Evolutionary conservation across 2,888 invertebrate species (phyloP), one percentile per base, ranked within the genome.

Genomic region (Clunio marinus): DNA sequence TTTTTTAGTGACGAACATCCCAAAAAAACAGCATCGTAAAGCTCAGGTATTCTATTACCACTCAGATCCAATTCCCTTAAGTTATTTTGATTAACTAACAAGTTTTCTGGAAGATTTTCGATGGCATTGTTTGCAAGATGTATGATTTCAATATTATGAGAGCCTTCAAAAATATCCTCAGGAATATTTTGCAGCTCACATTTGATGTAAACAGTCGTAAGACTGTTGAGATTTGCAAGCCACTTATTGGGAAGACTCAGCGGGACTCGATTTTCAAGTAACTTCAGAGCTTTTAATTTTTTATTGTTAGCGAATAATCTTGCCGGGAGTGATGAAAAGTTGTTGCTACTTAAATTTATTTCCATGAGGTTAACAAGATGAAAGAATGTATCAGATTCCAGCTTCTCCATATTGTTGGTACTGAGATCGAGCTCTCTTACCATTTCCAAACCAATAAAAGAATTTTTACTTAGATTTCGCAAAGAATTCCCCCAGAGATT

Each of bases 401-500:
- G 77, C 69, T 81, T 80, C 69, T 82, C 81, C 71, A 91, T 80
- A 62, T 82, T 81, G 75, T 89, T 91, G 13, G 82, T 79, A 72
- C 86, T 85, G 68, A 93, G 76, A 77, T 89, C 88, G 70, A 93
- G 80, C 71, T 83, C 83, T 72, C 82, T 80, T 2, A 92, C 78
- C 0, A 84, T 83, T 28, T 81, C 78, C 1, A 87, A 81, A 58
- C 86, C 84, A 28, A 83, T 82, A 74, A 90, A 88, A 70, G 84
- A 81, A 69, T 83, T 81, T 70, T 83, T 80, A 15, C 84, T 81
- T 41, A 90, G 80, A 76, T 84, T 83, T 24, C 80, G 82, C 68
- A 91, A 78, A 72, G 83, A 82, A 75, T 89, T 91, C 72, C 83
- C 82, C 84, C 87, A 87, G 32, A 91, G 75, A 72, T 88, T 86